Evolutionary conservation across 2,113 vertebrate genomes (phyloP), one percentile per base, ranked within the genome.

Genomic region (Antidorcas marsupialis): DNA sequence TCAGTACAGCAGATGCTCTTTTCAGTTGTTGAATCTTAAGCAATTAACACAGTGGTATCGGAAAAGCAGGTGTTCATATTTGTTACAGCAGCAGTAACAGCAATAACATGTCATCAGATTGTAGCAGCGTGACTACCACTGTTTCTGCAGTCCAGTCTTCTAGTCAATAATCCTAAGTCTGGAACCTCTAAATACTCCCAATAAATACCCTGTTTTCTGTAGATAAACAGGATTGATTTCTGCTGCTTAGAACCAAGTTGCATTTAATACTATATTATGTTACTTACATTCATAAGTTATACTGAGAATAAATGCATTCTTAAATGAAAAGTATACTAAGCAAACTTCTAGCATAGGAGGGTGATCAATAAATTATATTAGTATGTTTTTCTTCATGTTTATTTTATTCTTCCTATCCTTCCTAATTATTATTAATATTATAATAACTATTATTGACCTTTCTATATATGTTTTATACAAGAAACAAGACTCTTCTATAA

Each of bases 401-500:
- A 17, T 83, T 94, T 91, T 64, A 27, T 94, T 79, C 27, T 33
- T 87, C 14, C 21, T 79, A 52, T 55, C 89, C 4, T 59, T 89
- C 4, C 13, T 64, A 28, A 27, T 43, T 12, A 87, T 87, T 33
- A 76, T 60, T 89, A 47, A 30, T 36, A 91, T 74, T 76, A 15
- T 45, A 91, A 50, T 11, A 59, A 60, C 78, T 23, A 39, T 95
- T 78, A 79, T 28, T 64, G 7, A 96, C 33, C 5, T 33, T 67
- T 74, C 50, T 76, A 10, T 67, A 45, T 64, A 60, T 59, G 3
- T 62, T 71, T 87, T 86, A 13, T 74, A 94, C 10, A 91, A 91
- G 92, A 95, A 95, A 95, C 5, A 57, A 74, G n/a, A 71, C 9
- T 96, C 23, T 47, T 86, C 21, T 9, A 57, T 53, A 90, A 85